phyloP scores from a whole-genome alignment of 2,888 invertebrate species.

The Mythimna vitellina region DNA sequence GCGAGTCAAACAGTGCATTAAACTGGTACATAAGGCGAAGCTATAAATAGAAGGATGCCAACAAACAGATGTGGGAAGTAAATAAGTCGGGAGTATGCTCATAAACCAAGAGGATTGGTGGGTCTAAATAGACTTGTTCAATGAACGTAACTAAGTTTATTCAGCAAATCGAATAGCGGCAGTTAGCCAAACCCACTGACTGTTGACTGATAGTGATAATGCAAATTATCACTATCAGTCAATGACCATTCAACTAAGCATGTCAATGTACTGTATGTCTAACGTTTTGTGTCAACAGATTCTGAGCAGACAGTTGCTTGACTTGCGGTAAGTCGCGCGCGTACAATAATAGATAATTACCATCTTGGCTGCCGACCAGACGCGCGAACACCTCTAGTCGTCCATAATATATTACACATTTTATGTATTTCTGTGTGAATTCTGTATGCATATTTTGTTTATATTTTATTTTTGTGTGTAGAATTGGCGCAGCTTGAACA shows the following conservation, averaged over 20 bases:
- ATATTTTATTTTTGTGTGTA: conserved; percentile 28
- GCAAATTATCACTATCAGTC: conserved; percentile 55
- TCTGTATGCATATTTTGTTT: conserved; percentile 27
- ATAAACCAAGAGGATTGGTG: background rate
- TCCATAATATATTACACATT: conserved; percentile 21
- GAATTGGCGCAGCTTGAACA: background rate
- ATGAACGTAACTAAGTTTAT: background rate
- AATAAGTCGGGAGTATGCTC: conserved; percentile 13
- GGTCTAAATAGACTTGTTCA: conserved; percentile 27
- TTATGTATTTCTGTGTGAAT: conserved; percentile 39
- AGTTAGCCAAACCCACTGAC: conserved; percentile 2
- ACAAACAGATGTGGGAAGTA: conserved; percentile 25
- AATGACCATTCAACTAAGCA: conserved; percentile 44
- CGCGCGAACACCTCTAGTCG: conserved; percentile 16
- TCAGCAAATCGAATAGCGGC: conserved; percentile 4
- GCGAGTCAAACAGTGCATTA: conserved; percentile 15
- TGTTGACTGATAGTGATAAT: too few species aligned
- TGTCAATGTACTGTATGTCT: conserved; percentile 51
- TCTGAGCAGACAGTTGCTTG: conserved; percentile 17
- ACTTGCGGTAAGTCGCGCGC: conserved; percentile 19
- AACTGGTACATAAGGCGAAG: conserved; percentile 11
- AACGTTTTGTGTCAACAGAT: conserved; percentile 37
- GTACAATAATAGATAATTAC: conserved; percentile 55
- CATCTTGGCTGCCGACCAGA: conserved; percentile 59
- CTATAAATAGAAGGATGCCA: conserved; percentile 33